Conservation (phyloP, 64 coral and sea anemone species). For the Stichodactyla helianthus region DNA sequence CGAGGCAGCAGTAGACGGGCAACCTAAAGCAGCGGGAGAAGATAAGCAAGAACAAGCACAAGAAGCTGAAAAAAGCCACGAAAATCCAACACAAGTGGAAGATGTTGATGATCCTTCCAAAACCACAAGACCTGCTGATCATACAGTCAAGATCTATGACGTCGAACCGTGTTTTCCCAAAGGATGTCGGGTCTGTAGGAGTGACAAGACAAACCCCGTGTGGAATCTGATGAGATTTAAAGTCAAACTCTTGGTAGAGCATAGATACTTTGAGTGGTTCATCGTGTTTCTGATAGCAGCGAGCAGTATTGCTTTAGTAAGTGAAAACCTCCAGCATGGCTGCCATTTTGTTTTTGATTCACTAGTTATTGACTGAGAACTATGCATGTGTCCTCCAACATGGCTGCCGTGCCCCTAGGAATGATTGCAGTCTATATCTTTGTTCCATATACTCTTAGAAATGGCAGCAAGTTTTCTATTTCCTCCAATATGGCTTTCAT, state of each 20-base stretch:
- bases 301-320: conserved; percentile 89
- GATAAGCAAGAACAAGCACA: background rate
- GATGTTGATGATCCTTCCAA: background rate
- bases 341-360: no score
- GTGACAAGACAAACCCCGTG: conserved; percentile 19
- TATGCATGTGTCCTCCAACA: background rate
- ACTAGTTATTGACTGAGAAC: no score
- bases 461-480: no score
- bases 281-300: conserved; percentile 75
- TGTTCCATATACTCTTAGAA: background rate
- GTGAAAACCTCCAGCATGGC: conserved; percentile 5
- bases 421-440: no score
- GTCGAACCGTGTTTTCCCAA: conserved; percentile 55
- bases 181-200: conserved; percentile 21
- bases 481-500: no score
- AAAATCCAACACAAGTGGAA: background rate
- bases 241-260: conserved; percentile 60
- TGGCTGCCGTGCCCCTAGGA: no score
- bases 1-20: background rate
- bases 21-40: background rate
- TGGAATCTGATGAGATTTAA: conserved; percentile 46
- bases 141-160: background rate
- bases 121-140: background rate
- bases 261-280: conserved; percentile 88
- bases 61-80: background rate